These are phyloP conservation scores for Drosophila mayaguana DNA, from an alignment of 2,888 invertebrate genomes.

Conservation along the genomic window DNA sequence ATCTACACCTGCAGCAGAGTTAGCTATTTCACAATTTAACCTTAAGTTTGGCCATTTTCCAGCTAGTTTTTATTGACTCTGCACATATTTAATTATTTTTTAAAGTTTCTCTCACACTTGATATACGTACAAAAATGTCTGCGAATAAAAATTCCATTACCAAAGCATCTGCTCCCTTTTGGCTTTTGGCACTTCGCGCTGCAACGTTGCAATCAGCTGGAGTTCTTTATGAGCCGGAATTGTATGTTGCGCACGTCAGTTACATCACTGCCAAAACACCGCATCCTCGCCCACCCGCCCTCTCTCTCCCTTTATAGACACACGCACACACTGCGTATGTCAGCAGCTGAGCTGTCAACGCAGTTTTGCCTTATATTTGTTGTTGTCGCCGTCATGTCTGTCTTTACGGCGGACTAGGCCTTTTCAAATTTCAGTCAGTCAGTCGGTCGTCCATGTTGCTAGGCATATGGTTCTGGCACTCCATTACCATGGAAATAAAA, in stretches of 20 bases:
- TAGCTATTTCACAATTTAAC: not conserved
- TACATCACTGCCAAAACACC: not conserved
- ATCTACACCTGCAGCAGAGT: not conserved
- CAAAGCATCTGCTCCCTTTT: not conserved
- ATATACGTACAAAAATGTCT: not conserved
- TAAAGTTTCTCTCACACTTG: not conserved
- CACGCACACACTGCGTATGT: conserved; percentile 27
- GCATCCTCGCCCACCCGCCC: not conserved
- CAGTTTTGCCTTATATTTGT: conserved; percentile 45
- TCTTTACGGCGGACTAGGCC: conserved; percentile 48
- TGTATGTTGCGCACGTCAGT: conserved; percentile 15
- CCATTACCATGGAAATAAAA: conserved; percentile 58
- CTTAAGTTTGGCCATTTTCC: not conserved
- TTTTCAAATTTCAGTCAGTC: conserved; percentile 56
- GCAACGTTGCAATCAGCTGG: conserved; percentile 20
- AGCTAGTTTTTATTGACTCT: not conserved
- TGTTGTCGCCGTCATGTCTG: conserved; percentile 10
- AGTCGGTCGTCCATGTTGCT: conserved; percentile 28
- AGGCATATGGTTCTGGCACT: conserved; percentile 44
- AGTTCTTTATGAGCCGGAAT: conserved; percentile 17
- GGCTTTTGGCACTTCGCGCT: not conserved
- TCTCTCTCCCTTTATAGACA: not conserved
- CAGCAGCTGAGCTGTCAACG: conserved; percentile 55
- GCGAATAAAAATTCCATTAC: conserved; percentile 1
- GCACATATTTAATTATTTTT: not conserved